phyloP scores from a whole-genome alignment of 1,140 invertebrate species.

The Centruroides vittatus region DNA sequence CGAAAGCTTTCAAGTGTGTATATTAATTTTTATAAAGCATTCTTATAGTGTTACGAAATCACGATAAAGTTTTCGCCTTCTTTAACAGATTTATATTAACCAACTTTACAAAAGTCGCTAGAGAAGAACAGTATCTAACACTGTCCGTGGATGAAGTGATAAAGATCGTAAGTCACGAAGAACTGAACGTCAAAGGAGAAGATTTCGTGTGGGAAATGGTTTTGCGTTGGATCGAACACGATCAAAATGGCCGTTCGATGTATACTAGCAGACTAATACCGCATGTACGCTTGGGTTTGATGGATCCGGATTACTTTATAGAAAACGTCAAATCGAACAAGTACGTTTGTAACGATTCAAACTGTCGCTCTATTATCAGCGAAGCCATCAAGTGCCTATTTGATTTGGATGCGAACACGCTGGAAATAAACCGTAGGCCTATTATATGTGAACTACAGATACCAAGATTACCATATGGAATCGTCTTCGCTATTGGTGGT shows the following conservation, averaged over 20 bases:
- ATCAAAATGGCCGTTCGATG: constrained; percentile 32
- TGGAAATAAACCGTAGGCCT: neutral
- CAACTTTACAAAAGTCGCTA: neutral
- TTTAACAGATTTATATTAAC: neutral
- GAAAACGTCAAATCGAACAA: constrained; percentile 34
- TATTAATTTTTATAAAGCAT: no score
- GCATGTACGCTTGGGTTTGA: constrained; percentile 48
- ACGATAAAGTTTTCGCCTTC: no score
- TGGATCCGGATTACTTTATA: constrained; percentile 46
- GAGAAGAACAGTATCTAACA: constrained; percentile 32
- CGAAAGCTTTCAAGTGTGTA: no score
- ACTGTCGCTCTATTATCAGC: constrained; percentile 26
- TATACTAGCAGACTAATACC: constrained; percentile 42
- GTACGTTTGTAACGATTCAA: constrained; percentile 22
- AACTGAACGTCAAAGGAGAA: constrained; percentile 52
- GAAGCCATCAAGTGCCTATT: constrained; percentile 28
- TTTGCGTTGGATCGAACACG: constrained; percentile 43
- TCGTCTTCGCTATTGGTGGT: constrained; percentile 56
- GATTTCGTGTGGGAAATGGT: constrained; percentile 49
- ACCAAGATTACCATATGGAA: constrained; percentile 49
- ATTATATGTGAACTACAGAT: constrained; percentile 28
- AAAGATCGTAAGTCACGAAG: constrained; percentile 42
- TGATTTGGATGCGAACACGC: constrained; percentile 23
- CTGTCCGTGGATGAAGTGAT: constrained; percentile 38
- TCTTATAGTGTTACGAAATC: no score